Conservation (phyloP, 1,140 invertebrate species). For the Drosophila athabasca region DNA sequence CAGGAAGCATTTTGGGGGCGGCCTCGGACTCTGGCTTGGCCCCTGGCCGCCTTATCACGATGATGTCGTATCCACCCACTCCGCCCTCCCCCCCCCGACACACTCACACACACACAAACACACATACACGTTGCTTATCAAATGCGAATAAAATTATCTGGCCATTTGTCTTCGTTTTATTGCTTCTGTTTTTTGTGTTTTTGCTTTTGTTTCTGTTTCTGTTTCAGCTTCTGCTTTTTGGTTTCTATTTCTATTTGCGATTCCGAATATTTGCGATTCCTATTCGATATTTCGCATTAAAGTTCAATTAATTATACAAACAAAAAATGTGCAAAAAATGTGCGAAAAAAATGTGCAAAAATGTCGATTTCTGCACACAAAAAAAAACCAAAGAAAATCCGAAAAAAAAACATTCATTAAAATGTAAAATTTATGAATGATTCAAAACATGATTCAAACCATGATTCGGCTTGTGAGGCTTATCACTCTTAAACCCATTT, state of each 20-base stretch:
- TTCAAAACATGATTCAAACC: constrained; percentile 26
- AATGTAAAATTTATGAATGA: constrained; percentile 75
- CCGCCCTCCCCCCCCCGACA: background rate
- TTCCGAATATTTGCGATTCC: constrained; percentile 34
- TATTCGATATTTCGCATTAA: constrained; percentile 63
- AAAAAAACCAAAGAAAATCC: background rate
- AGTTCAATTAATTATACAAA: constrained; percentile 63
- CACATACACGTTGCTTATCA: no score
- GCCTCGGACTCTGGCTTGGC: no score
- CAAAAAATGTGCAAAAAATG: constrained; percentile 45
- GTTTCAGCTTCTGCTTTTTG: constrained; percentile 34
- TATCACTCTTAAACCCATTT: constrained; percentile 15
- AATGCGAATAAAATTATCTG: constrained; percentile 27
- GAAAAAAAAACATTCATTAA: constrained; percentile 39
- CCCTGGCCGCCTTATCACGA: constrained; percentile 68
- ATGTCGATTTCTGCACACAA: constrained; percentile 27
- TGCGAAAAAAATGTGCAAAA: constrained; percentile 25
- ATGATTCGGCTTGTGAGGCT: constrained; percentile 17
- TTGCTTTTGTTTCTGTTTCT: constrained; percentile 14
- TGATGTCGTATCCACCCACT: no score
- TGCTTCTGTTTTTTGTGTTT: constrained; percentile 6
- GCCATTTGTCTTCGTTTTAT: constrained; percentile 32
- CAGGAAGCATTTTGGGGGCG: constrained; percentile 53
- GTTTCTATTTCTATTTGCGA: constrained; percentile 30
- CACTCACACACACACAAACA: no score